These are phyloP conservation scores for Sinotaia quadrata DNA, from an alignment of 2,888 invertebrate species.

Conservation along the genomic window DNA sequence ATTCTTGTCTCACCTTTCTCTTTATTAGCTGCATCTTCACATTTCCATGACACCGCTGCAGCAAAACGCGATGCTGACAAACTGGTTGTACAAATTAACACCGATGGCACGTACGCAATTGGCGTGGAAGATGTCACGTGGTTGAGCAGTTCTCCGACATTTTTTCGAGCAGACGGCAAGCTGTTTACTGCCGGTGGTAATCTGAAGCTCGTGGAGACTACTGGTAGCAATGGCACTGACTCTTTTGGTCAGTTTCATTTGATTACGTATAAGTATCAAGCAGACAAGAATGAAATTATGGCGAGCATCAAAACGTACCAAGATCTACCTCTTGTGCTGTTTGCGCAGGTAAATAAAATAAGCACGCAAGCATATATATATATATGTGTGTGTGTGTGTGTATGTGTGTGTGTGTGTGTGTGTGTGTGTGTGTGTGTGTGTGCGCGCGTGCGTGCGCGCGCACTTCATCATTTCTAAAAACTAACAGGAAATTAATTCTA, in stretches of 20 bases:
- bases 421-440: not conserved
- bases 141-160: not conserved
- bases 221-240: constrained; percentile 19
- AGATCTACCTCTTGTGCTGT: constrained; percentile 12
- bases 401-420: constrained; percentile 7
- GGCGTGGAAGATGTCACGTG: not conserved
- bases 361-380: not conserved
- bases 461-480: not conserved
- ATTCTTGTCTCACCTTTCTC: too few relatives aligned
- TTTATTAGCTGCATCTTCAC: too few relatives aligned
- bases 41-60: too few relatives aligned
- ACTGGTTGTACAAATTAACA: not conserved
- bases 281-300: constrained; percentile 7
- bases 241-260: constrained; percentile 21
- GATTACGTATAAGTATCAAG: constrained; percentile 20
- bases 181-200: constrained; percentile 33
- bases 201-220: constrained; percentile 29
- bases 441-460: not conserved
- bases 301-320: constrained; percentile 19
- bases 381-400: constrained; percentile 9
- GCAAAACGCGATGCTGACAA: too few relatives aligned
- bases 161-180: constrained; percentile 34
- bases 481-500: not conserved
- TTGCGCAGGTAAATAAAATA: constrained; percentile 20
- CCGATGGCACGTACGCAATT: constrained; percentile 12